These are phyloP conservation scores for Onychomys torridus DNA, from an alignment of 2,797 vertebrate species.

Conservation along the genomic window DNA sequence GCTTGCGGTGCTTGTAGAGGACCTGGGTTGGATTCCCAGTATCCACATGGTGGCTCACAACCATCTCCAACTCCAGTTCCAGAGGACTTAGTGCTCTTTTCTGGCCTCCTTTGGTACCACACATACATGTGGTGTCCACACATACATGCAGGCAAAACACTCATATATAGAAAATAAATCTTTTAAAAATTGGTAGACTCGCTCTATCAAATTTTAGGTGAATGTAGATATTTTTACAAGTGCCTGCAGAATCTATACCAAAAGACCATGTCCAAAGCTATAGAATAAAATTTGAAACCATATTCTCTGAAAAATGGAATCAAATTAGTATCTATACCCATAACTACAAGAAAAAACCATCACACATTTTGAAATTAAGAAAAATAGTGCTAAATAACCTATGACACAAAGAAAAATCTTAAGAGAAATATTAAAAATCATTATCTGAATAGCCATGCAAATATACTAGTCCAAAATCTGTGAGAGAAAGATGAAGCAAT, in stretches of 20 bases:
- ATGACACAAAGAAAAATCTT: background rate
- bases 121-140: no score
- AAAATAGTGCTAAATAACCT: background rate
- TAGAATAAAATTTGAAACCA: background rate
- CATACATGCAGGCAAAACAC: no score
- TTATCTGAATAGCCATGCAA: background rate
- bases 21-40: background rate
- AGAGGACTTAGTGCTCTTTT: background rate
- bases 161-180: background rate
- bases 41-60: background rate
- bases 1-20: background rate
- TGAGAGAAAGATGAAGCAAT: background rate
- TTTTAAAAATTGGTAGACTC: background rate
- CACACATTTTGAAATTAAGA: background rate
- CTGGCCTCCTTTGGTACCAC: background rate
- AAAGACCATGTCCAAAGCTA: background rate
- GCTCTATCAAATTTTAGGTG: background rate
- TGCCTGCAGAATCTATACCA: background rate
- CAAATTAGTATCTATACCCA: background rate
- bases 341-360: background rate
- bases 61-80: background rate
- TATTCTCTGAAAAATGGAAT: background rate
- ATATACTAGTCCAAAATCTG: background rate
- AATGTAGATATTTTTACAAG: background rate
- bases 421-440: background rate